These are phyloP conservation scores for Callospermophilus lateralis DNA, from an alignment of 2,113 vertebrate genomes.

Conservation along the genomic window DNA sequence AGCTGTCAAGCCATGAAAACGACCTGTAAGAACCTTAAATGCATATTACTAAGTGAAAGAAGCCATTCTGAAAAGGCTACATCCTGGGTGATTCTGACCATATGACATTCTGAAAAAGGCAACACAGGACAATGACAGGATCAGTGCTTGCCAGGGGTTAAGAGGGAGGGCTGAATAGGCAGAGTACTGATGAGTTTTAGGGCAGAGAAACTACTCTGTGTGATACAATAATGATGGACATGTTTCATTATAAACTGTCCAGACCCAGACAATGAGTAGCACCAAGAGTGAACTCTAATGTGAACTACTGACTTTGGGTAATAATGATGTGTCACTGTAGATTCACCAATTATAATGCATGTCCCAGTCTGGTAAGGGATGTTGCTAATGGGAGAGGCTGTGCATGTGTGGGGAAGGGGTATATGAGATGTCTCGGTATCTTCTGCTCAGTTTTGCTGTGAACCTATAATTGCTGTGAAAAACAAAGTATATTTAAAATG, in stretches of 20 bases:
- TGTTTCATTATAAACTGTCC: accelerated
- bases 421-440: not conserved
- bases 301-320: too few species aligned
- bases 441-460: not conserved
- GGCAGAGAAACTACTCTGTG: not conserved
- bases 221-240: too few species aligned
- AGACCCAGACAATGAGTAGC: not conserved
- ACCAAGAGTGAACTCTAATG: not conserved
- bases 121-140: not conserved
- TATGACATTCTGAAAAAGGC: constrained; percentile 9
- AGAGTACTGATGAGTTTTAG: not conserved
- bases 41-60: not conserved
- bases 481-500: not conserved
- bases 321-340: not conserved
- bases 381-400: too few species aligned
- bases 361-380: accelerated
- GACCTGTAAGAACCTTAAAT: not conserved
- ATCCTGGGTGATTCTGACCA: too few species aligned
- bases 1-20: not conserved
- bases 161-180: not conserved
- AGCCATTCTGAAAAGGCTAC: not conserved
- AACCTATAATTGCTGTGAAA: not conserved
- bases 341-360: not conserved
- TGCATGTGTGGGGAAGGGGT: accelerated
- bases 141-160: not conserved